A percentile compares a stretch with the other conserved stretches of the same genome.
Evolutionary conservation across 2,113 vertebrate species (phyloP).

Genomic region (Seriola aureovittata): DNA sequence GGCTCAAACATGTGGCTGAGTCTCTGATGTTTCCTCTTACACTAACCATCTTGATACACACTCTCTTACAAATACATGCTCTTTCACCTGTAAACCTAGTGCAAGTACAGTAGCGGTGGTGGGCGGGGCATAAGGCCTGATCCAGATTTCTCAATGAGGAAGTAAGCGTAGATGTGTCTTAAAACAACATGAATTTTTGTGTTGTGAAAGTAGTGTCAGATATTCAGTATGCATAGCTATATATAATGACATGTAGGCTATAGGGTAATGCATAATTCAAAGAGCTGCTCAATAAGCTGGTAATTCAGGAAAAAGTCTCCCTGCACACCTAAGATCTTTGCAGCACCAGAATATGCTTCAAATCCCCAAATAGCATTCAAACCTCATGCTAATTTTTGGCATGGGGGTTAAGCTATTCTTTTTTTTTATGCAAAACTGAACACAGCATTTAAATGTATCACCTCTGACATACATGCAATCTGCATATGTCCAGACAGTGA

Average conservation of each 20-base stretch:
- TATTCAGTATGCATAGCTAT: slow-evolving; percentile 10
- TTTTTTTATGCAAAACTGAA: slow-evolving; percentile 51
- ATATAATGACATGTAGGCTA: neutral
- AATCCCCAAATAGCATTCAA: slow-evolving; percentile 36
- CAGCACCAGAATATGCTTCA: slow-evolving; percentile 21
- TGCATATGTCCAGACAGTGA: neutral
- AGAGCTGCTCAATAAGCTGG: slow-evolving; percentile 54
- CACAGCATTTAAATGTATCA: slow-evolving; percentile 27
- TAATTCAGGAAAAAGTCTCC: slow-evolving; percentile 43
- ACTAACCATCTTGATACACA: too few species aligned
- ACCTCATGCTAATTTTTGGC: slow-evolving; percentile 47
- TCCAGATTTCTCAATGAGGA: too few species aligned
- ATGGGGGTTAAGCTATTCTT: slow-evolving; percentile 20
- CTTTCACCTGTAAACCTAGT: too few species aligned
- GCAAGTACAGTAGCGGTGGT: too few species aligned
- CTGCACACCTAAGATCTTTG: slow-evolving; percentile 36
- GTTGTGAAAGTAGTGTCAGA: slow-evolving; percentile 36
- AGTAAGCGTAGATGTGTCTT: neutral
- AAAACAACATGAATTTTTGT: slow-evolving; percentile 40
- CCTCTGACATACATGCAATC: slow-evolving; percentile 23
- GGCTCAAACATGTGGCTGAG: too few species aligned
- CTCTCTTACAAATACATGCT: too few species aligned
- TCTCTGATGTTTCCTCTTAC: too few species aligned
- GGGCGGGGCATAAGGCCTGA: too few species aligned
- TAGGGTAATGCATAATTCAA: slow-evolving; percentile 57